Conservation (phyloP, 2,888 invertebrate genomes). For the Zhuqinia jingwanae region DNA sequence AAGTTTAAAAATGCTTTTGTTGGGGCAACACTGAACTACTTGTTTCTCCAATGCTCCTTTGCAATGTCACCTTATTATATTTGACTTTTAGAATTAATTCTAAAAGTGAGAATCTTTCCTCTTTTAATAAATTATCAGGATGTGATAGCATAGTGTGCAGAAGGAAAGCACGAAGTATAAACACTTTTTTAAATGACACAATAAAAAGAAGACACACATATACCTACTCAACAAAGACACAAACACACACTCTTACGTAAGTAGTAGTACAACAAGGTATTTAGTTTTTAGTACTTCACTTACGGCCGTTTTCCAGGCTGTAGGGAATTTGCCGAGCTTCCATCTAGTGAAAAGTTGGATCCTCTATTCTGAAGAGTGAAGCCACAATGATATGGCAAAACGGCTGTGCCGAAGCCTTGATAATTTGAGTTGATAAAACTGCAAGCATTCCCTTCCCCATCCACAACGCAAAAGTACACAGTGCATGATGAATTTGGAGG, state of each 20-base stretch:
- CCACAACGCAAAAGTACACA: conserved; percentile 81
- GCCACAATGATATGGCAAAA: conserved; percentile 81
- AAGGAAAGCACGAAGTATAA: neutral
- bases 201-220: neutral
- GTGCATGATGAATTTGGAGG: conserved; percentile 80
- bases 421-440: conserved; percentile 82
- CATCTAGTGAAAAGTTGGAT: conserved; percentile 76
- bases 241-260: conserved; percentile 79
- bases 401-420: conserved; percentile 81
- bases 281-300: conserved; percentile 73
- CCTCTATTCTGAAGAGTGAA: conserved; percentile 80
- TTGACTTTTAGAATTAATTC: conserved; percentile 40
- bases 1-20: neutral
- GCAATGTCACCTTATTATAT: conserved; percentile 24
- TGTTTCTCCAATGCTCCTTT: neutral
- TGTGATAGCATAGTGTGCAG: neutral
- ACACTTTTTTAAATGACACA: neutral
- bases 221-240: too few species aligned
- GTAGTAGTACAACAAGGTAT: conserved; percentile 81
- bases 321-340: conserved; percentile 67
- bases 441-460: conserved; percentile 81
- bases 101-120: conserved; percentile 2
- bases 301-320: conserved; percentile 78
- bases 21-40: neutral
- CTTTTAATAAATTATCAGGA: conserved; percentile 33